A percentile compares a stretch with the other conserved stretches of the same genome.
These are phyloP conservation scores for Rhaphigaster nebulosa DNA, from an alignment of 2,888 invertebrate species.

Conservation along the genomic window DNA sequence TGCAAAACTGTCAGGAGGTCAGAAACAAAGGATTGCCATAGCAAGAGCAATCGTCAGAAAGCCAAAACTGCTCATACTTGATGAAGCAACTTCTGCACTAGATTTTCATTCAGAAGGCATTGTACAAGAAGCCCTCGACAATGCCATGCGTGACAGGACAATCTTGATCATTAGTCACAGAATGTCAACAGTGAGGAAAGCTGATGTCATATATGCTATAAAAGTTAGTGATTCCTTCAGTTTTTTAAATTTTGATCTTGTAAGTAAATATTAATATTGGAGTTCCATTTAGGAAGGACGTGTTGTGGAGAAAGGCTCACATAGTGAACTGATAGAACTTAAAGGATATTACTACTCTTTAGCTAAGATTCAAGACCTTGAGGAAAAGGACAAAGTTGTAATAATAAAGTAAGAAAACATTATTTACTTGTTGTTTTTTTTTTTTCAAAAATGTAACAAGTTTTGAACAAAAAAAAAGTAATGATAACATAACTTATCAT, in stretches of 20 bases:
- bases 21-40: slow-evolving; percentile 75
- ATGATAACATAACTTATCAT: no score
- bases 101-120: background rate
- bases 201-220: background rate
- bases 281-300: background rate
- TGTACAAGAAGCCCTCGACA: background rate
- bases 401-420: background rate
- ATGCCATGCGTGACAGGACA: background rate
- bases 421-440: background rate
- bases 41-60: slow-evolving; percentile 86
- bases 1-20: slow-evolving; percentile 87
- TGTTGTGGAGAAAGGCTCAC: slow-evolving; percentile 80
- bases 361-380: slow-evolving; percentile 68
- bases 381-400: slow-evolving; percentile 37
- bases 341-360: slow-evolving; percentile 78
- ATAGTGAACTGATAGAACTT: slow-evolving; percentile 76
- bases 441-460: no score
- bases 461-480: no score
- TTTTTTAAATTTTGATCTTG: background rate
- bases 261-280: background rate
- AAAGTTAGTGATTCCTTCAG: background rate
- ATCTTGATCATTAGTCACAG: background rate
- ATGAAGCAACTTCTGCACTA: slow-evolving; percentile 68
- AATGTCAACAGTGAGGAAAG: background rate
- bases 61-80: slow-evolving; percentile 83